phyloP scores from a whole-genome alignment of 2,797 vertebrate species.

The Enteromius radiatus region DNA sequence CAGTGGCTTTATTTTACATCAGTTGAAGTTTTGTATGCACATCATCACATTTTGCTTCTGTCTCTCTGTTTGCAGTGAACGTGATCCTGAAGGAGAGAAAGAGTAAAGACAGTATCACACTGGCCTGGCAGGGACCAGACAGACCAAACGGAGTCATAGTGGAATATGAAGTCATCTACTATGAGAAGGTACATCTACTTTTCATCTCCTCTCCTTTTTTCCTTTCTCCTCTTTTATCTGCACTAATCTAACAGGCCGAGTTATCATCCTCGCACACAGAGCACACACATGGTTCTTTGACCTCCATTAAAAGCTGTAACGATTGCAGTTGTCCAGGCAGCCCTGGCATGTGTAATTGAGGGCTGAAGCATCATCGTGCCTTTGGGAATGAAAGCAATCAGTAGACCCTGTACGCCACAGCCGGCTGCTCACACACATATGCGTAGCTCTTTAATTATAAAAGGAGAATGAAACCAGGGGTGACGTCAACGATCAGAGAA shows the following conservation, averaged over 20 bases:
- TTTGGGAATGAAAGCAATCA: conserved; percentile 55
- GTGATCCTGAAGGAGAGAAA: conserved; percentile 84
- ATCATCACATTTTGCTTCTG: conserved; percentile 33
- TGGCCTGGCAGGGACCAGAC: conserved; percentile 85
- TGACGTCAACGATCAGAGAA: conserved; percentile 22
- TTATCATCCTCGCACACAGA: conserved; percentile 35
- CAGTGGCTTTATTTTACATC: background rate
- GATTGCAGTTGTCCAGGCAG: conserved; percentile 51
- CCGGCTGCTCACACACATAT: conserved; percentile 36
- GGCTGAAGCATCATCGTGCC: conserved; percentile 37
- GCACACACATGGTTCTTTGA: conserved; percentile 37
- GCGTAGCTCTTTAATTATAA: conserved; percentile 45
- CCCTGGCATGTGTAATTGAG: conserved; percentile 43
- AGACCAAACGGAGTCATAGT: conserved; percentile 80
- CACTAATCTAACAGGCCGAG: conserved; percentile 16
- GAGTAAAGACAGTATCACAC: conserved; percentile 86
- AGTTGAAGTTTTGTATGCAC: conserved; percentile 14
- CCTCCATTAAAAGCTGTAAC: conserved; percentile 38
- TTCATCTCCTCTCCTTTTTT: background rate
- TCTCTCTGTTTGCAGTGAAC: conserved; percentile 72
- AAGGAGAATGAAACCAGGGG: conserved; percentile 19
- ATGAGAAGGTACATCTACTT: conserved; percentile 79
- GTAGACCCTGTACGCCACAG: conserved; percentile 32
- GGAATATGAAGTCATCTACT: conserved; percentile 87
- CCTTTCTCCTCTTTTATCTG: background rate